Evolutionary conservation across 2,113 vertebrate species (phyloP), one percentile per base, ranked within the genome.

Genomic region (Microcebus jonahi): DNA sequence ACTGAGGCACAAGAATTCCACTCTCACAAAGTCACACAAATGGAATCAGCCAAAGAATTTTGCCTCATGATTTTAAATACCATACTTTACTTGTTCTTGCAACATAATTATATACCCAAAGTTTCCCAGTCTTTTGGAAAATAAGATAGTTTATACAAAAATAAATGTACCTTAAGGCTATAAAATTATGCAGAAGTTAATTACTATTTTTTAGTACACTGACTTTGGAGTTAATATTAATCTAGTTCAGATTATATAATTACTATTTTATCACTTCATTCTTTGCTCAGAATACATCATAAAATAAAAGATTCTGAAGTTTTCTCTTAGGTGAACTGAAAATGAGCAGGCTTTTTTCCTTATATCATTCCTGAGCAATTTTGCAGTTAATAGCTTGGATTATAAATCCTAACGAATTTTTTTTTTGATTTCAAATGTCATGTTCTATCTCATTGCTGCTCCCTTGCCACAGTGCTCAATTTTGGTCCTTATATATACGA

Each of bases 191-290:
- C 0, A 57, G 50, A 84, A 42, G 2, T 68, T 95, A 12, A 70
- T 84, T 94, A 73, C 63, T 80, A 53, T 81, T 92, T 95, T 84
- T 95, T 84, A 90, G 8, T 70, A 68, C 17, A 73, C n/a, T 92
- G 48, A 57, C 29, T 91, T 83, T 90, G 68, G 55, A 94, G 13
- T 86, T 85, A 94, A 85, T 75, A 95, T 63, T 91, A 84, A 95
- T 84, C 53, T 86, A 89, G 11, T 59, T 70, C 36, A 85, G 42
- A 77, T 85, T 97, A 42, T 34, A 9, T 65, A 80, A 87, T 83
- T 70, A 86, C 21, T 94, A 87, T 67, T 89, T 92, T 86, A 84
- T 70, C 55, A 45, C 18, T 93, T 59, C 20, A 79, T 83, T 86
- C 48, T 59, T 75, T 87, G 68, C 39, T 94, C 45, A 45, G 36